Evolutionary conservation across 64 coral and sea anemone genomes (phyloP).

Genomic region (Pocillopora verrucosa): DNA sequence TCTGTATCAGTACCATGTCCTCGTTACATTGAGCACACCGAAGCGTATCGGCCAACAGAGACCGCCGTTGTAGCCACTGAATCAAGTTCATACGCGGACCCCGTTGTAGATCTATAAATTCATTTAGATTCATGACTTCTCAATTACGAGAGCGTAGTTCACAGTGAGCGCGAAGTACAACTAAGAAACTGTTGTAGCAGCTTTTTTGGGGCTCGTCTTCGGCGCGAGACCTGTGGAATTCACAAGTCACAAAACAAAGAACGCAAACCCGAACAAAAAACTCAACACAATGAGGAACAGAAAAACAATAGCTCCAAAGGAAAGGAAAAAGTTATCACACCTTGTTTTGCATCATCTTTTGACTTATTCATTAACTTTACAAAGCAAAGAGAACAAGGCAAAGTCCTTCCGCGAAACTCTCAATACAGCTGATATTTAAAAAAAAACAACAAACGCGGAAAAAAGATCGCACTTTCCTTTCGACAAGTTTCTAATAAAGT

Average conservation of each 20-base stretch:
- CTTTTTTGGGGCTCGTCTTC: not conserved
- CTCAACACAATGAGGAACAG: not conserved
- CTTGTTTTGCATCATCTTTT: too few species aligned
- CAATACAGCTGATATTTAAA: too few species aligned
- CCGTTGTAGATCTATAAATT: not conserved
- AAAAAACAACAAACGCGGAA: too few species aligned
- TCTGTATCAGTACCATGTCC: slow-evolving; percentile 14
- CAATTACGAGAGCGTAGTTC: not conserved
- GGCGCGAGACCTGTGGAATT: not conserved
- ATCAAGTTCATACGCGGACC: slow-evolving; percentile 7
- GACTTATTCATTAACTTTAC: too few species aligned
- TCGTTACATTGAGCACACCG: slow-evolving; percentile 16
- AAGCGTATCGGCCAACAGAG: slow-evolving; percentile 10
- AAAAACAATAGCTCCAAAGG: not conserved
- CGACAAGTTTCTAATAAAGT: too few species aligned
- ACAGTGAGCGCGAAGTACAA: not conserved
- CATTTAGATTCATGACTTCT: not conserved
- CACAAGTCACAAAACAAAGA: not conserved
- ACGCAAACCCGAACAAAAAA: not conserved
- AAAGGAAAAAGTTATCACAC: too few species aligned
- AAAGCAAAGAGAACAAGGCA: too few species aligned
- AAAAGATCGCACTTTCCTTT: too few species aligned
- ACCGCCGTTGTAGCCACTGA: not conserved
- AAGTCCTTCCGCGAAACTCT: too few species aligned
- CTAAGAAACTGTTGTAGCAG: not conserved